phyloP scores from a whole-genome alignment of 2,888 invertebrate species.

The Limnephilus marmoratus region DNA sequence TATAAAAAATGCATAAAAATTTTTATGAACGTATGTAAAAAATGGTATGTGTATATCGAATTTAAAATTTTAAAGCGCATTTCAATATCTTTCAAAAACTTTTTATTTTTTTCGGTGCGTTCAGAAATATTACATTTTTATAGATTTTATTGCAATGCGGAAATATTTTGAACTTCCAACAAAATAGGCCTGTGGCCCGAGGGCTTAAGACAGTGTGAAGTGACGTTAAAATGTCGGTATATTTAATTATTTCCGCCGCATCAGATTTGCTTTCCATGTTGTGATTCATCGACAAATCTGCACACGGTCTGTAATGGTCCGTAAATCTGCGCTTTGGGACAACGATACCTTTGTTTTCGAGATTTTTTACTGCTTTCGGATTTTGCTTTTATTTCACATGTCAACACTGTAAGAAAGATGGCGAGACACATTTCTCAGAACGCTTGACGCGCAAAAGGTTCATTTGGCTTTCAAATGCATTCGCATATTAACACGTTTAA shows the following conservation, averaged over 20 bases:
- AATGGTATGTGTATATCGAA: too few relatives aligned
- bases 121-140: too few relatives aligned
- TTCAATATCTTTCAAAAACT: too few relatives aligned
- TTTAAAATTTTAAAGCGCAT: too few relatives aligned
- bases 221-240: not conserved
- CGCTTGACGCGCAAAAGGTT: constrained; percentile 2
- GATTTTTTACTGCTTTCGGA: not conserved
- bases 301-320: not conserved
- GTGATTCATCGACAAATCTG: not conserved
- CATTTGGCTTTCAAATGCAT: constrained; percentile 2
- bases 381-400: not conserved
- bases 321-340: not conserved
- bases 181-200: too few relatives aligned
- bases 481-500: constrained; percentile 2
- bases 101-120: too few relatives aligned
- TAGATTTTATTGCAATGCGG: too few relatives aligned
- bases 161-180: too few relatives aligned
- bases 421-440: constrained; percentile 2
- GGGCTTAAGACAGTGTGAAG: not conserved
- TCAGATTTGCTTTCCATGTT: not conserved
- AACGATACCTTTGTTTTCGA: not conserved
- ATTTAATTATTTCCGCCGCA: not conserved
- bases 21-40: too few relatives aligned
- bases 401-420: constrained; percentile 2
- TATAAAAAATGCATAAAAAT: too few relatives aligned